Evolutionary conservation across 1,140 invertebrate genomes (phyloP).

Genomic region (Drosophila novamexicana): DNA sequence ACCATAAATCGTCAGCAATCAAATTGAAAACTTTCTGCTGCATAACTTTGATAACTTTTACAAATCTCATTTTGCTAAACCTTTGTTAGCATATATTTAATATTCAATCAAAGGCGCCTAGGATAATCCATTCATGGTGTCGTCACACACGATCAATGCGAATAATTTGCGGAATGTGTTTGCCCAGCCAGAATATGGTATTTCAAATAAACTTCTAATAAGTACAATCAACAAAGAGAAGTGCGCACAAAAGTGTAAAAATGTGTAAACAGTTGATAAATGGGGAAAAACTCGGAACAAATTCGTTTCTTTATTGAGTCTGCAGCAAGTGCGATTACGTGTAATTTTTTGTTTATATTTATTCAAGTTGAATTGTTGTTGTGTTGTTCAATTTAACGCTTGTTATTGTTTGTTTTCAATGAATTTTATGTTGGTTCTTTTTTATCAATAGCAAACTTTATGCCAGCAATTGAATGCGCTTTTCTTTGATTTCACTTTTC

Average conservation of each 20-base stretch:
- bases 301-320: background rate
- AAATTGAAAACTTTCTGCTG: background rate
- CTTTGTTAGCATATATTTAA: background rate
- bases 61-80: background rate
- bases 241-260: background rate
- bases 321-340: background rate
- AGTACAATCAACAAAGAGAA: background rate
- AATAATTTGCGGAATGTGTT: no score
- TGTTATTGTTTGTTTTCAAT: background rate
- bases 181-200: background rate
- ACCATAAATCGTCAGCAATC: no score
- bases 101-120: slow-evolving; percentile 7
- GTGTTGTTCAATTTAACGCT: background rate
- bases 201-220: slow-evolving; percentile 2
- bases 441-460: no score
- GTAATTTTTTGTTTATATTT: background rate
- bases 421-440: background rate
- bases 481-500: background rate
- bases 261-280: slow-evolving; percentile 15
- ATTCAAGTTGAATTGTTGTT: background rate
- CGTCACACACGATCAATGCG: background rate
- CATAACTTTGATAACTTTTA: background rate
- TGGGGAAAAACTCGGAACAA: background rate
- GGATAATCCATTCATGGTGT: background rate
- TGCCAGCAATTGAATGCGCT: background rate